Evolutionary conservation across 2,888 invertebrate species (phyloP), one percentile per base, ranked within the genome.

Genomic region (Sarcophaga variegata): DNA sequence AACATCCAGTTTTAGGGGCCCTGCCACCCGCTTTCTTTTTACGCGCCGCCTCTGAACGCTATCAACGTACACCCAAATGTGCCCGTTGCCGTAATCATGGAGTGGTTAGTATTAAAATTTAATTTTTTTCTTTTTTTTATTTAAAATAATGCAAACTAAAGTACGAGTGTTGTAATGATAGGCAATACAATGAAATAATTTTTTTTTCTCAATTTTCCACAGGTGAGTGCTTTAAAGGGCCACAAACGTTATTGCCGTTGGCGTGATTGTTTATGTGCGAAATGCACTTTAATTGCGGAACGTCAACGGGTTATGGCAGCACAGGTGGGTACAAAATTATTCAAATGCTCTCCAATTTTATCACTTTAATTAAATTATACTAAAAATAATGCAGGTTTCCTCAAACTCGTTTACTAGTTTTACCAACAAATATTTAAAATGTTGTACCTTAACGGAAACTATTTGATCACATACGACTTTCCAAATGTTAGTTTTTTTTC

Each of bases 241-340:
- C 97, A 97, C 94, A 98, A 98, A 94, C 96, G 99, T 17, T 99
- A 99, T 94, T 99, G 99, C 93, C 95, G 98, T 85, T 99, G 98
- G 99, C 94, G 98, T 88, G 99, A 99, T 94, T 99, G 99, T 94
- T 97, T 97, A 89, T 99, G 98, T 94, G 98, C 99, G 81, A 99
- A 99, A 94, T 99, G 99, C 94, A 99, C 98, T 22, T 95, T 99
- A 88, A 99, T 99, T 89, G 99, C 99, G 2, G 99, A 99, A 94
- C 94, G 99, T 87, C 99, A 99, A 94, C 95, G 99, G 63, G 99
- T 99, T 86, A 99, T 99, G 99, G 99, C 99, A 22, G 99, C 99
- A 77, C 98, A 98, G 95, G 97, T 97, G 93, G 92, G 93, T 91
- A 79, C 25, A 20, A n/a, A 62, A 62, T 37, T 37, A 0, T 37